Evolutionary conservation across 1,140 invertebrate genomes (phyloP), one percentile per base, ranked within the genome.

Genomic region (Pseudomyrmex sp.): DNA sequence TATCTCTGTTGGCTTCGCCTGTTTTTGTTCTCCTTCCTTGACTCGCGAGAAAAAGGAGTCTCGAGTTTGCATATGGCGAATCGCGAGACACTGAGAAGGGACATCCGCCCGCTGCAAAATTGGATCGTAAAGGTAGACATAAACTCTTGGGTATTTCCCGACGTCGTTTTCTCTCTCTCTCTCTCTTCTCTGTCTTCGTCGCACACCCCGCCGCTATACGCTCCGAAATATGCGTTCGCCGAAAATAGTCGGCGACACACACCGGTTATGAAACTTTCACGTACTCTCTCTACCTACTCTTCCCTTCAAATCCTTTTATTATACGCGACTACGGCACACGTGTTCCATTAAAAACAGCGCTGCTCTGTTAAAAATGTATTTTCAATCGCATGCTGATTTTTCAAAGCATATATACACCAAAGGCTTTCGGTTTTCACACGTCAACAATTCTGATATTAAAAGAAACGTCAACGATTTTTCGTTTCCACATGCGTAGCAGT

Each of bases 51-150:
- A 72, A 73, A 79, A 56, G 75, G 74, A 56, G 58, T 52, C 74
- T 85, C 69, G 79, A 84, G 84, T 89, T 87, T 87, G 87, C 87
- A 89, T 89, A 76, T 74, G 66, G 52, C 54, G 82, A 83, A 77
- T 89, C 80, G 65, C 69, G 79, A 59, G 50, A 46, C 35, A 35
- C 80, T 68, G 79, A 65, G 66, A 62, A 79, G 50, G 66, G 84
- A 70, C 83, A 70, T 70, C 48, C 63, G 35, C 82, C 63, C 82
- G 65, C 84, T 82, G 80, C 85, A 85, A 87, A 85, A 84, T 84
- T 86, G 85, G 85, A 84, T 88, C 80, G 82, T 88, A 88, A 88
- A 86, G 80, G 82, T 83, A 69, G 73, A 68, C 84, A 79, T 88
- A 88, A 88, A 88, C 84, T 69, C 61, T 44, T 18, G 18, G 73